Evolutionary conservation across 2,113 vertebrate species (phyloP).

Genomic region (Ciconia maguari): DNA sequence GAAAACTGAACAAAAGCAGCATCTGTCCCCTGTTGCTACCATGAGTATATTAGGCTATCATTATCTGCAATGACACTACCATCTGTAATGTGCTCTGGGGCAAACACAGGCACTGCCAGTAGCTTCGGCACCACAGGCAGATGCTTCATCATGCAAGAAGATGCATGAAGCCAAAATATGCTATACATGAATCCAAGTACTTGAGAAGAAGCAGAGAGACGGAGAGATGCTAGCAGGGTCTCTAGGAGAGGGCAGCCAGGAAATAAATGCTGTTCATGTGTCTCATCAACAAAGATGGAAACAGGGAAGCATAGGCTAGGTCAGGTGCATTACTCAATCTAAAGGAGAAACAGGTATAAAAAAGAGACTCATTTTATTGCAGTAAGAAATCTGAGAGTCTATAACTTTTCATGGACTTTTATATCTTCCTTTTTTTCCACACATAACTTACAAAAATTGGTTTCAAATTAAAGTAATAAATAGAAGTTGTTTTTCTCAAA

Average conservation of each 20-base stretch:
- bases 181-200: neutral
- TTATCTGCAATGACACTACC: conserved; percentile 46
- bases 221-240: neutral
- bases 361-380: neutral
- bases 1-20: conserved; percentile 41
- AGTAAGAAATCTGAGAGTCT: neutral
- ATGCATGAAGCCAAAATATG: conserved; percentile 12
- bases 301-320: neutral
- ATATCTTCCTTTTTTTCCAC: neutral
- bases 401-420: conserved; percentile 7
- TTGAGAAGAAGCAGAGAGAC: neutral
- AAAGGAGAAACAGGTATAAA: neutral
- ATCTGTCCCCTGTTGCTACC: conserved; percentile 29
- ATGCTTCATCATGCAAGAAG: conserved; percentile 39
- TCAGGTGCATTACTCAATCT: conserved; percentile 1
- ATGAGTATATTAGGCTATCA: neutral
- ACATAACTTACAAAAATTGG: neutral
- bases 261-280: neutral
- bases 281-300: conserved; percentile 28
- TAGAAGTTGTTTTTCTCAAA: neutral
- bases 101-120: conserved; percentile 39
- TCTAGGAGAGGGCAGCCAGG: neutral
- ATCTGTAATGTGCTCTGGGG: conserved; percentile 56
- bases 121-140: conserved; percentile 12
- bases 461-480: conserved; percentile 15